These are phyloP conservation scores for Priapulus caudatus DNA, from an alignment of 2,888 invertebrate genomes.

Conservation along the genomic window DNA sequence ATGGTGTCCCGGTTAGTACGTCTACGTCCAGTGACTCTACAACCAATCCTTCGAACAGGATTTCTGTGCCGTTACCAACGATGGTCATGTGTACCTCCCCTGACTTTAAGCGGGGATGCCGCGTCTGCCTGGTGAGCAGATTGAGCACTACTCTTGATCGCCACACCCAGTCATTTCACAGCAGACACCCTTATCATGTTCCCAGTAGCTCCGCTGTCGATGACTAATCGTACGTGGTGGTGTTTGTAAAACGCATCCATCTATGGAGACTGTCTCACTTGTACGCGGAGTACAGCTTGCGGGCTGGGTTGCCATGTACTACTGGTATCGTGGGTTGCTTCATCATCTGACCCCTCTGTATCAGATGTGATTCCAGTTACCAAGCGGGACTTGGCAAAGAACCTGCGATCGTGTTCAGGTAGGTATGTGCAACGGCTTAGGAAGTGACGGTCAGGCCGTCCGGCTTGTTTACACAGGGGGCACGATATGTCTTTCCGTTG, in stretches of 20 bases:
- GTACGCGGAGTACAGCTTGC: no score
- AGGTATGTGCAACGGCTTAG: constrained; percentile 19
- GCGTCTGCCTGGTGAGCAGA: constrained; percentile 5
- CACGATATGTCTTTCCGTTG: background rate
- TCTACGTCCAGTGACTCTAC: no score
- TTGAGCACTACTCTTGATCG: no score
- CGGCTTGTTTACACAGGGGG: constrained; percentile 1
- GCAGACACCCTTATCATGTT: background rate
- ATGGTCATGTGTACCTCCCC: background rate
- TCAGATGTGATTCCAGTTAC: constrained; percentile 4
- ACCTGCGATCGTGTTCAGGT: constrained; percentile 18
- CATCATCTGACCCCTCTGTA: constrained; percentile 5
- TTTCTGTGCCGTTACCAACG: background rate
- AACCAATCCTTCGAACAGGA: no score
- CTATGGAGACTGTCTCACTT: background rate
- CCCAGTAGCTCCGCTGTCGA: background rate
- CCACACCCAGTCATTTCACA: background rate
- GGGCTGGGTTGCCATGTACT: no score
- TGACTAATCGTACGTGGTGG: background rate
- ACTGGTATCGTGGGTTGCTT: background rate
- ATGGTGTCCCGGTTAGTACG: no score
- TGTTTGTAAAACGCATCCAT: background rate
- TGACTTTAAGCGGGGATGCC: background rate
- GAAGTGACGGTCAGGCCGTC: constrained; percentile 15
- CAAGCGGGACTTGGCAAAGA: constrained; percentile 14